Base-by-base conservation (phyloP, 2,113 vertebrate genomes). In the Gopherus flavomarginatus region DNA sequence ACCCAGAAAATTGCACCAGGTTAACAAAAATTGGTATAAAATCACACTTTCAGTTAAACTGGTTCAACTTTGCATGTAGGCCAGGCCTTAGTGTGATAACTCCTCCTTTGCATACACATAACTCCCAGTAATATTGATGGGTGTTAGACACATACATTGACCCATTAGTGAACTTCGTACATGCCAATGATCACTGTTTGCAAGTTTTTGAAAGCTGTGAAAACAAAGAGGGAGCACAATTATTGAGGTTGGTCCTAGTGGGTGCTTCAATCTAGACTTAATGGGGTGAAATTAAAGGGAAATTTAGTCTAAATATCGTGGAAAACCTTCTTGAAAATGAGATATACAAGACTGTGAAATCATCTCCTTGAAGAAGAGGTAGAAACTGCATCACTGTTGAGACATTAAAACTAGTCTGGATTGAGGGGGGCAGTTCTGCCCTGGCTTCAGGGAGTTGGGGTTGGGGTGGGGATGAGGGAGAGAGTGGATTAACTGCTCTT, bases 141-240 rank as follows among this genome's bases (percentile, higher is more conserved):
- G 17, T 69, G 16, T 69, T 14, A 7, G 1, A 50, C 0, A 22
- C 38, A 44, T 1, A 3, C 6, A 3, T 35, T 2, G 59, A 2
- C 72, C 56, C 3, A 38, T 50, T n/a, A 49, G 52, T 2, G 11
- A 3, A 5, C 72, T 75, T 29, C 14, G 27, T 2, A 4, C n/a
- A 56, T 35, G 47, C 38, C 17, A 2, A 38, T 8, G 5, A n/a
- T 1, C 24, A 24, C 21, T 50, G 24, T 69, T 72, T 22, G 22
- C 19, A 38, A 22, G 19, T 72, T 22, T 72, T 72, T 38, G n/a
- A 72, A 72, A 21, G n/a, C 19, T 72, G n/a, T 72, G 65, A 22
- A 72, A 72, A 69, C 62, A 19, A 79, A 16, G 14, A 26, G 44
- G 50, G 77, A 27, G 47, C 3, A 9, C 27, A 50, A 49, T 49